Base-by-base conservation (phyloP, 2,888 invertebrate species). In the Trachelus stipa region DNA sequence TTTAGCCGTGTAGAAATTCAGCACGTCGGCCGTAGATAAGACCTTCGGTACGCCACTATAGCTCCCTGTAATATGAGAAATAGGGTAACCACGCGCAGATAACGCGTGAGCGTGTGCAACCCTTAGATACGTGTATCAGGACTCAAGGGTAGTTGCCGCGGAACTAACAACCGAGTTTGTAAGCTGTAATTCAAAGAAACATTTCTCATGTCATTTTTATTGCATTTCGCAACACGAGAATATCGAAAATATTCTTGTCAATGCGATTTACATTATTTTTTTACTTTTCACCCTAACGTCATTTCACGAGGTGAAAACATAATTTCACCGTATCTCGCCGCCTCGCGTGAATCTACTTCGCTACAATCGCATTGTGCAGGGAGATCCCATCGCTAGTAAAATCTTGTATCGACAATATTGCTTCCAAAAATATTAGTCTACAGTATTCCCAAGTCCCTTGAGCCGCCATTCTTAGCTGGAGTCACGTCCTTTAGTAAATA, bases 61-160 rank as follows among this genome's bases (percentile, higher is more conserved):
- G n/a, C 78, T 68, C 77, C 75, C 73, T 76, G 69, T 82, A 81
- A 82, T 82, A 82, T 77, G 82, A 81, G 82, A 82, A 82, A 82
- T 78, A 79, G 82, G 79, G 30, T 77, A 77, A 73, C 75, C 69
- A 74, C 40, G 78, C n/a, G 68, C 33, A 75, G 81, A 82, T 82
- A 82, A 82, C 34, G 73, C n/a, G 34, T 30, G 40, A 40, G 40
- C 40, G 40, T 40, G 40, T 40, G 40, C 40, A 15, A 12, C 40
- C 40, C 40, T 15, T 15, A 15, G 40, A 40, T 40, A 40, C 15
- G 40, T 2, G 40, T 40, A 40, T 1, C 40, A 15, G 40, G 40
- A 40, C 15, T 2, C 0, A 15, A 15, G 40, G 40, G 6, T 40
- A 15, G 15, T 1, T 12, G 40, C 15, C 15, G 6, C 15, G 6